Base-by-base conservation (phyloP, 2,113 vertebrate genomes). In the Melanostigma gelatinosum region DNA sequence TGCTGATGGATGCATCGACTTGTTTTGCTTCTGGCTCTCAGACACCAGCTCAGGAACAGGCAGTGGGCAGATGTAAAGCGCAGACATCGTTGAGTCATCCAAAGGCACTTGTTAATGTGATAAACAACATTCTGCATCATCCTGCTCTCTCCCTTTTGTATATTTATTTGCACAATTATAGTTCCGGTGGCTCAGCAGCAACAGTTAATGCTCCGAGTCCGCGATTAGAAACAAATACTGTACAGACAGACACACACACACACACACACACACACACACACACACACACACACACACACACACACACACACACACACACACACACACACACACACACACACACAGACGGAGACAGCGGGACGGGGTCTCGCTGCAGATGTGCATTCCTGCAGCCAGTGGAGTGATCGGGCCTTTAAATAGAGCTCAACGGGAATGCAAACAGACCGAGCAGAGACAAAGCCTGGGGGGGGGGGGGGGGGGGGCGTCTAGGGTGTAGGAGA, bases 371-470 rank as follows among this genome's bases (percentile, higher is more conserved):
- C 70, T 92, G 82, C 90, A 93, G 91, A 92, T 92, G 91, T 90
- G 88, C 89, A 91, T 94, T 92, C 89, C 90, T 88, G 27, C 76
- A 77, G 48, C 69, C 83, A 76, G 78, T 66, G 76, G 65, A 80
- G 84, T 78, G 88, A 87, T 89, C 44, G 38, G 72, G 80, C 66
- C 84, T 88, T 91, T 88, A 92, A 93, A 93, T 92, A 91, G 90
- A 87, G 82, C 72, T 82, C 16, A 62, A 58, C 77, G 85, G 86
- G 92, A 93, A 94, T 93, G 92, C 88, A 93, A 92, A 91, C 88
- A 91, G 66, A 74, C 62, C 20, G 11, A 70, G 83, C 50, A 80
- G 72, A 86, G 72, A 78, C 42, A 75, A 76, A 82, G 71, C 86
- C 84, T 74, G 13, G 13, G 46, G 52, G 48, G 48, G 16, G 9